phyloP scores from a whole-genome alignment of 2,888 invertebrate species.

The Busseola fusca region DNA sequence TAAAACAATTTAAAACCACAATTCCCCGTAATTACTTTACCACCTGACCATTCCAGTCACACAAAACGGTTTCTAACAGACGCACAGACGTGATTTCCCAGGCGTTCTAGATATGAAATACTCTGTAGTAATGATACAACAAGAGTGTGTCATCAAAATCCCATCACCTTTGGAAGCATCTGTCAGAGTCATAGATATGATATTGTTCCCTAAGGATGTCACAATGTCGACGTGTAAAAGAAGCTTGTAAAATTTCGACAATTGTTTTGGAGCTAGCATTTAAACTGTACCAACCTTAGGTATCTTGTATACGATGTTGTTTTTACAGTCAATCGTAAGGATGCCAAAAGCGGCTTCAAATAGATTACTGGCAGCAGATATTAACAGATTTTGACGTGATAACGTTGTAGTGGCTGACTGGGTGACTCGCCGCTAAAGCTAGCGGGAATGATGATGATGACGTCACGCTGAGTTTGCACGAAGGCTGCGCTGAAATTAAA shows the following conservation, averaged over 20 bases:
- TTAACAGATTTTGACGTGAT: background rate
- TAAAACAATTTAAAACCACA: background rate
- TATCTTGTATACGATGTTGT: background rate
- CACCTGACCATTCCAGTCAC: constrained; percentile 12
- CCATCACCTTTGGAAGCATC: constrained; percentile 52
- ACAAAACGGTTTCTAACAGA: constrained; percentile 14
- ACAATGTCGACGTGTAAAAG: constrained; percentile 3
- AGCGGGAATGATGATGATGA: no score
- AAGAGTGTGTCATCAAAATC: constrained; percentile 56
- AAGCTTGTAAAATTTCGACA: constrained; percentile 1
- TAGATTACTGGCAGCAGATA: background rate
- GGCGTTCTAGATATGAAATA: constrained; percentile 32
- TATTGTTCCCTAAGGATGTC: constrained; percentile 56
- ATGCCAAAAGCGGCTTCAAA: background rate
- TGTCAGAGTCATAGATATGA: constrained; percentile 59
- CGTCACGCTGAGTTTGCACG: no score
- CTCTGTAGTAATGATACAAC: constrained; percentile 22
- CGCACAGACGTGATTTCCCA: constrained; percentile 48
- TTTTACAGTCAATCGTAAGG: background rate
- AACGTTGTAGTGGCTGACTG: no score
- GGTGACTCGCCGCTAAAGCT: no score
- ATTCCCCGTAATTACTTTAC: background rate
- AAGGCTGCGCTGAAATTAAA: no score
- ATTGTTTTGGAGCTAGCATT: constrained; percentile 18
- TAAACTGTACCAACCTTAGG: no score